Percentiles rank a stretch among this genome's conserved stretches.
Conservation (phyloP, 23 tunicate species). For the Halocynthia roretzi region DNA sequence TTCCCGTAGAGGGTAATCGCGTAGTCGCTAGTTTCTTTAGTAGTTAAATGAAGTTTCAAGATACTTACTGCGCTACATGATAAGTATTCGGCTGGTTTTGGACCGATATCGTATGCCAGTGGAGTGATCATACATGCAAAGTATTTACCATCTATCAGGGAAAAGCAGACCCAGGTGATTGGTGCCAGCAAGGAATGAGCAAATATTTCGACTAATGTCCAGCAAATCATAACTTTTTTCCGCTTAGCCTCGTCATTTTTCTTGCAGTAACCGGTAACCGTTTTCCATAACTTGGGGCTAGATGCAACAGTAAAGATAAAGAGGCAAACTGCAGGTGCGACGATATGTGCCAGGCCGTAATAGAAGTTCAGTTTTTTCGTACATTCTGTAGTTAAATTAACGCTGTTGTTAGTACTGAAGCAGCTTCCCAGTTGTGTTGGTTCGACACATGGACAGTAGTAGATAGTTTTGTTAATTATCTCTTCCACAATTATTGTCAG, state of each 20-base stretch:
- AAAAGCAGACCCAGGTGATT: slow-evolving; percentile 14
- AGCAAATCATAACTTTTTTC: background rate
- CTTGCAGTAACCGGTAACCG: slow-evolving; percentile 18
- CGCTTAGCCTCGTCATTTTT: background rate
- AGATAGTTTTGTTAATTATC: slow-evolving; percentile 14
- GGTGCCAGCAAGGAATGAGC: slow-evolving; percentile 18
- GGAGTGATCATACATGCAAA: slow-evolving; percentile 30
- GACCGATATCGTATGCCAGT: slow-evolving; percentile 26
- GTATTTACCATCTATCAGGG: slow-evolving; percentile 28
- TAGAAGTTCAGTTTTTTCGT: slow-evolving; percentile 23
- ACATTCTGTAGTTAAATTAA: background rate
- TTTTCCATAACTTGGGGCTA: slow-evolving; percentile 41
- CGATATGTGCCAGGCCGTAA: slow-evolving; percentile 41
- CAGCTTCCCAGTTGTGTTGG: slow-evolving; percentile 14
- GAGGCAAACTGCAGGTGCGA: slow-evolving; percentile 52
- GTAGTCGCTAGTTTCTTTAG: too few species aligned
- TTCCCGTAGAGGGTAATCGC: too few species aligned
- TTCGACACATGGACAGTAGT: slow-evolving; percentile 51
- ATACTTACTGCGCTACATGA: slow-evolving; percentile 16
- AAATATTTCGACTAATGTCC: slow-evolving; percentile 7
- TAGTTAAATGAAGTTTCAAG: too few species aligned
- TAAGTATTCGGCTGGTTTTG: background rate
- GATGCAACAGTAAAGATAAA: slow-evolving; percentile 29
- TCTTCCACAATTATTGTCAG: slow-evolving; percentile 22
- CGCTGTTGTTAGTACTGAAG: slow-evolving; percentile 6